These are phyloP conservation scores for Zaprionus nigranus DNA, from an alignment of 1,140 invertebrate genomes.

Conservation along the genomic window DNA sequence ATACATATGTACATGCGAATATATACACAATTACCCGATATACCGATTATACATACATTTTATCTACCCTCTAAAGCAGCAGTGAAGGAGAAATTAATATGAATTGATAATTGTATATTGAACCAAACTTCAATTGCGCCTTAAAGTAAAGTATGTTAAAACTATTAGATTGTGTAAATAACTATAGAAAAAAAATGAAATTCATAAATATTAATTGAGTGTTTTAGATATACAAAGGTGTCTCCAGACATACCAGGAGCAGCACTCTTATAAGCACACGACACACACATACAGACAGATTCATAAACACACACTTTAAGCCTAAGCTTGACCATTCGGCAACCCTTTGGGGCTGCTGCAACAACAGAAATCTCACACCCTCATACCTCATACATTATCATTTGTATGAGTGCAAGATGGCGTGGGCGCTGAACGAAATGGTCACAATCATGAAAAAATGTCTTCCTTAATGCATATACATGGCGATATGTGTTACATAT, in stretches of 20 bases:
- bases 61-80: constrained; percentile 9
- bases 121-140: constrained; percentile 64
- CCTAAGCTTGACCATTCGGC: constrained; percentile 75
- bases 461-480: constrained; percentile 84
- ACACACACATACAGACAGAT: constrained; percentile 28
- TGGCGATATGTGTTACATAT: constrained; percentile 75
- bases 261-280: neutral
- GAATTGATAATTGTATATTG: constrained; percentile 50
- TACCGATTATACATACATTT: constrained; percentile 34
- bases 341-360: constrained; percentile 5
- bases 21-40: constrained; percentile 63
- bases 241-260: neutral
- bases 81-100: neutral
- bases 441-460: constrained; percentile 85
- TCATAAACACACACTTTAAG: constrained; percentile 49
- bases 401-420: constrained; percentile 11
- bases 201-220: constrained; percentile 63
- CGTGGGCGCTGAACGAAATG: constrained; percentile 64
- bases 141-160: constrained; percentile 60
- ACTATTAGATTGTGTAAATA: constrained; percentile 59
- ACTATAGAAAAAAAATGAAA: constrained; percentile 17
- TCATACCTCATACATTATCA: constrained; percentile 10
- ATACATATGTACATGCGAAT: constrained; percentile 55
- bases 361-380: constrained; percentile 8
- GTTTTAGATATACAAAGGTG: constrained; percentile 28